A percentile compares a stretch with the other conserved stretches of the same genome.
Conservation (phyloP, 2,888 invertebrate genomes). For the Polydrusus pterygomalis region DNA sequence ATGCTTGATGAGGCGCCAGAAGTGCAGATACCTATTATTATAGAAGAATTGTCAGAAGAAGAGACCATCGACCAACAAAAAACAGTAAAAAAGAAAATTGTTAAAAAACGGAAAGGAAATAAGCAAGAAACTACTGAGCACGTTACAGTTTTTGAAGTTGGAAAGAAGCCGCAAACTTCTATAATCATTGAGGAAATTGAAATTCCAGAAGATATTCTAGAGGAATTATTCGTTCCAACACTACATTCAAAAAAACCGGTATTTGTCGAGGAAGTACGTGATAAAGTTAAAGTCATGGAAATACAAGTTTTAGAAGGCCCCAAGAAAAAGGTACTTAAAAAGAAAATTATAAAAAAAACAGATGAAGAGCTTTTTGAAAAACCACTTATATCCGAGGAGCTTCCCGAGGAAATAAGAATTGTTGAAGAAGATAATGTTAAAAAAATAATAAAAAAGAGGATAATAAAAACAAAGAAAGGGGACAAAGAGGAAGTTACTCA, state of each 20-base stretch:
- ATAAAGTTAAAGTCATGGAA: constrained; percentile 55
- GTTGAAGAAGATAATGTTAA: constrained; percentile 58
- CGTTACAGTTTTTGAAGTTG: constrained; percentile 64
- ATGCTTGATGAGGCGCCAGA: constrained; percentile 45
- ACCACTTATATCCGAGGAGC: constrained; percentile 41
- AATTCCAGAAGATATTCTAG: constrained; percentile 51
- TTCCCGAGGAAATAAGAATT: constrained; percentile 52
- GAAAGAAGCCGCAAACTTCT: constrained; percentile 63
- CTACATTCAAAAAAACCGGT: constrained; percentile 29
- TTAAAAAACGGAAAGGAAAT: constrained; percentile 70
- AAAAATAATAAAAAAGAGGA: constrained; percentile 68
- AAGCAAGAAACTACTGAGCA: constrained; percentile 68
- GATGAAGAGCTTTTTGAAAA: constrained; percentile 56
- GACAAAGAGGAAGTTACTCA: constrained; percentile 68
- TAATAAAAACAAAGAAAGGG: constrained; percentile 70
- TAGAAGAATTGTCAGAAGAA: constrained; percentile 63
- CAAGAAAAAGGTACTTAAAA: constrained; percentile 59
- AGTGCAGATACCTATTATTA: constrained; percentile 54
- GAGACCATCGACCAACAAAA: constrained; percentile 63
- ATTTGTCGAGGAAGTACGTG: constrained; percentile 66
- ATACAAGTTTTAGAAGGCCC: constrained; percentile 52
- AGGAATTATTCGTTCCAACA: constrained; percentile 34
- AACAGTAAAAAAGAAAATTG: constrained; percentile 61
- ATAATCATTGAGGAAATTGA: constrained; percentile 57
- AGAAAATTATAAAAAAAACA: constrained; percentile 66